These are phyloP conservation scores for Coenobita brevimanus DNA, from an alignment of 1,140 invertebrate species.

Conservation along the genomic window DNA sequence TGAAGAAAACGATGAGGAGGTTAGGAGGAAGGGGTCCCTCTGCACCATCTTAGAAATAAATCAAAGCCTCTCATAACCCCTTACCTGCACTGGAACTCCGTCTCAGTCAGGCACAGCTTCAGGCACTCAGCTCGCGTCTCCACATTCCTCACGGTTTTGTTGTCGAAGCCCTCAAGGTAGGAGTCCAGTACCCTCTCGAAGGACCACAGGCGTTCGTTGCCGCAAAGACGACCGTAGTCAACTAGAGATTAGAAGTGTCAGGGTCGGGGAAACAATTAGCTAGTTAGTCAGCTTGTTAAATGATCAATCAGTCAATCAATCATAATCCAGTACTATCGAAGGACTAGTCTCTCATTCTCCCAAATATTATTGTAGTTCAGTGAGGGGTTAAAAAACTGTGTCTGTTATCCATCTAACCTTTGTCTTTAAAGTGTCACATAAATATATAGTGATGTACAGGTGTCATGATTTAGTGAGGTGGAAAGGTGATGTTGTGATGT, in stretches of 20 bases:
- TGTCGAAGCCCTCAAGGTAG: constrained; percentile 75
- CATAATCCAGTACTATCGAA: too few species aligned
- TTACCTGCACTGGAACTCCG: constrained; percentile 74
- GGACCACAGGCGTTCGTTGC: constrained; percentile 75
- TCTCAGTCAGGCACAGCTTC: constrained; percentile 75
- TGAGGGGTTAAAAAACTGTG: too few species aligned
- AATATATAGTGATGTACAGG: background rate
- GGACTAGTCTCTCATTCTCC: too few species aligned
- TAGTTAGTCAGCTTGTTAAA: too few species aligned
- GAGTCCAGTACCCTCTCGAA: constrained; percentile 76
- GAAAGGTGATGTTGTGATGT: background rate
- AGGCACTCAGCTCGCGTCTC: constrained; percentile 75
- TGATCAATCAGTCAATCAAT: too few species aligned
- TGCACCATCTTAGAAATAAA: background rate
- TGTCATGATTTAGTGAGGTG: background rate
- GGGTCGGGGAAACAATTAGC: too few species aligned
- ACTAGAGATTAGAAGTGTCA: constrained; percentile 14
- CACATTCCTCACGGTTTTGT: constrained; percentile 74
- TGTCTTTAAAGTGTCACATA: background rate
- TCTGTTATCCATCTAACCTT: too few species aligned
- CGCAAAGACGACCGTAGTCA: constrained; percentile 73
- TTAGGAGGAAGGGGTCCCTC: background rate
- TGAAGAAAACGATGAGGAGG: background rate
- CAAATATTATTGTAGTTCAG: constrained; percentile 11
- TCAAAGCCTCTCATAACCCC: too few species aligned